These are phyloP conservation scores for Xyliphius kryptos DNA, from an alignment of 2,113 vertebrate genomes.

Conservation along the genomic window DNA sequence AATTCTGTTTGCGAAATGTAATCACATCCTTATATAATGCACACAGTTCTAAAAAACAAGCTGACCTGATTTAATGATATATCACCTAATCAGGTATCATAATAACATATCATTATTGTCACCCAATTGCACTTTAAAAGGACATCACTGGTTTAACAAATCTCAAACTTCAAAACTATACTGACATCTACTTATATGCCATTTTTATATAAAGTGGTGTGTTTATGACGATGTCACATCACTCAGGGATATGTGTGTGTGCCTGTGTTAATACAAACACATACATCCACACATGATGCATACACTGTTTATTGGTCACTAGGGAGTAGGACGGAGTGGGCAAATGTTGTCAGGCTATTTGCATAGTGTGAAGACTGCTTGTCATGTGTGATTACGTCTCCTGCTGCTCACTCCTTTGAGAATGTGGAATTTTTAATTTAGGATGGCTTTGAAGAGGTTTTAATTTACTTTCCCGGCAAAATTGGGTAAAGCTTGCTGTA, in stretches of 20 bases:
- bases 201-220: background rate
- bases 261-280: too few relatives aligned
- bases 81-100: too few relatives aligned
- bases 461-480: conserved; percentile 34
- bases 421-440: conserved; percentile 50
- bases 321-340: conserved; percentile 40
- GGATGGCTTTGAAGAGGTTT: conserved; percentile 48
- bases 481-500: too few relatives aligned
- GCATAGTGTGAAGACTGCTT: conserved; percentile 53
- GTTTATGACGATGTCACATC: conserved; percentile 6
- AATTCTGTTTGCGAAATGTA: too few relatives aligned
- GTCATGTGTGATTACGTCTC: conserved; percentile 62
- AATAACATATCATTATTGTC: too few relatives aligned
- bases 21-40: too few relatives aligned
- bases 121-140: too few relatives aligned
- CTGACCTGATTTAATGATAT: too few relatives aligned
- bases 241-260: background rate
- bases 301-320: conserved; percentile 48
- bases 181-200: too few relatives aligned
- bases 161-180: too few relatives aligned
- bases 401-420: conserved; percentile 52
- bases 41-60: too few relatives aligned
- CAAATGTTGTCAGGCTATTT: conserved; percentile 58
- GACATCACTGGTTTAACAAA: too few relatives aligned
- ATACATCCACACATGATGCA: conserved; percentile 39